Evolutionary conservation across 1,140 invertebrate genomes (phyloP).

Genomic region (Solenopsis fugax): DNA sequence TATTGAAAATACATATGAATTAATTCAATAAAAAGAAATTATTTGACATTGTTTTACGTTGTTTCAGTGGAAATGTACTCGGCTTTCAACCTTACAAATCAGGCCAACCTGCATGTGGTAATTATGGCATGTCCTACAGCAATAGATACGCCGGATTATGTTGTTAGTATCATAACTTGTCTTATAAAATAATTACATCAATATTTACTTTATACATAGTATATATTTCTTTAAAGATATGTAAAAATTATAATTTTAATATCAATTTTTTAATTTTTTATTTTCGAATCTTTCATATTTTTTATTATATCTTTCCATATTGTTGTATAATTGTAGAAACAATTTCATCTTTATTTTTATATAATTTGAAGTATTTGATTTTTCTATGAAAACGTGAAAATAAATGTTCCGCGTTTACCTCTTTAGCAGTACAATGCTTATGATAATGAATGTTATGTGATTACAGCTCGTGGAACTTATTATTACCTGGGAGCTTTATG

Average conservation of each 20-base stretch:
- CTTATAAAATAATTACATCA: not conserved
- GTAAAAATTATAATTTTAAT: not conserved
- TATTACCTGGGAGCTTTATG: conserved; percentile 82
- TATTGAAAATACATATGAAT: too few relatives aligned
- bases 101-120: conserved; percentile 90
- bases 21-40: not conserved
- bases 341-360: not conserved
- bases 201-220: not conserved
- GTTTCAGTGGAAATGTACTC: conserved; percentile 91
- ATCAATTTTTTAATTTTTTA: not conserved
- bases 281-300: not conserved
- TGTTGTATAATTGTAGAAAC: not conserved
- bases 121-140: conserved; percentile 90
- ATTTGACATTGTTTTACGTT: not conserved
- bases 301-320: not conserved
- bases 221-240: not conserved
- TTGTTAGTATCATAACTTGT: conserved; percentile 87
- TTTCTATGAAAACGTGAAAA: not conserved
- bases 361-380: not conserved
- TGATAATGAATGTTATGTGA: conserved; percentile 58
- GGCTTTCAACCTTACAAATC: conserved; percentile 92
- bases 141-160: conserved; percentile 92
- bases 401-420: not conserved
- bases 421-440: not conserved
- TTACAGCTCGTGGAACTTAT: conserved; percentile 78